phyloP scores from a whole-genome alignment of 2,888 invertebrate species.

The Parnassius smintheus region DNA sequence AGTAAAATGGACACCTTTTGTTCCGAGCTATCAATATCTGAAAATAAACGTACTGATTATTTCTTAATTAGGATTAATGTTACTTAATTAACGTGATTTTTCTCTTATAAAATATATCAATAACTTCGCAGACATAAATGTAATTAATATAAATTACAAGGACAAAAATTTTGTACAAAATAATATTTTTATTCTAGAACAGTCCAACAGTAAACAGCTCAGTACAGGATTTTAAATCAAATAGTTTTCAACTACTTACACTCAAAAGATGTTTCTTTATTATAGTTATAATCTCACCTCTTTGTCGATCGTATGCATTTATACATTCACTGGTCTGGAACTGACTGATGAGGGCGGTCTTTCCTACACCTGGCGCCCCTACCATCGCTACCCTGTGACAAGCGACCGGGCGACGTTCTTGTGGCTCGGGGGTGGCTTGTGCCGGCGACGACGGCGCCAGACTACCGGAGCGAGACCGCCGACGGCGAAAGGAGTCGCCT shows the following conservation, averaged over 20 bases:
- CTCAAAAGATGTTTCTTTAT: too few species aligned
- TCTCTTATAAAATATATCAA: too few species aligned
- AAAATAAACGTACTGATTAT: constrained; percentile 41
- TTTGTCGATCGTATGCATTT: constrained; percentile 94
- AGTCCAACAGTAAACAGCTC: too few species aligned
- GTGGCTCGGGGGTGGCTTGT: constrained; percentile 66
- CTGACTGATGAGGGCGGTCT: constrained; percentile 92
- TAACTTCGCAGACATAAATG: too few species aligned
- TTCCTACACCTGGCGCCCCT: constrained; percentile 91
- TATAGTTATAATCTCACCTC: constrained; percentile 71
- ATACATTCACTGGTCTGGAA: constrained; percentile 97
- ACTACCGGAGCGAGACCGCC: constrained; percentile 91
- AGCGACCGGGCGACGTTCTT: constrained; percentile 77
- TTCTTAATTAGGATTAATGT: too few species aligned
- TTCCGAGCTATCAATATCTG: constrained; percentile 87
- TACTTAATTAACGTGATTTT: too few species aligned
- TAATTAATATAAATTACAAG: too few species aligned
- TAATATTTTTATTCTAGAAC: too few species aligned
- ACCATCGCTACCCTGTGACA: constrained; percentile 87
- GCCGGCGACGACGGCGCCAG: constrained; percentile 83
- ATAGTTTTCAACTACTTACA: too few species aligned
- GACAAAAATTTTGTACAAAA: too few species aligned
- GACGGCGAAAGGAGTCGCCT: constrained; percentile 95
- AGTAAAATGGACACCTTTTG: constrained; percentile 95
- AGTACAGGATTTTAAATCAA: too few species aligned